A percentile compares a stretch with the other conserved stretches of the same genome.
These are phyloP conservation scores for Semicossyphus pulcher DNA, from an alignment of 2,113 vertebrate species.

Conservation along the genomic window DNA sequence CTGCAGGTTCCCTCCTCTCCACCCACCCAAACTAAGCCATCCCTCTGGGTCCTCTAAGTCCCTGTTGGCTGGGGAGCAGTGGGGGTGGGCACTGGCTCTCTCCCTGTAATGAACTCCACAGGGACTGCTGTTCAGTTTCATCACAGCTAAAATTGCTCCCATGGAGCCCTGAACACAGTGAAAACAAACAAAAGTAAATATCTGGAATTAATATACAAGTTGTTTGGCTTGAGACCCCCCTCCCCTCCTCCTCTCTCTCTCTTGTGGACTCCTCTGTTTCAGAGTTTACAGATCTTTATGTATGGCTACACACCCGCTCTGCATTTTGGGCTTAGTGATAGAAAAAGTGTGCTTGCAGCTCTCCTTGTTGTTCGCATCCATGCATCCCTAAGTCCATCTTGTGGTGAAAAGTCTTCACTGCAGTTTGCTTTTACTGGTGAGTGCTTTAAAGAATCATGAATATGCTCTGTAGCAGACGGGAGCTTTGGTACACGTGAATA, in stretches of 20 bases:
- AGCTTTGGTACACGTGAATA: background rate
- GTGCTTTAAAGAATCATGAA: background rate
- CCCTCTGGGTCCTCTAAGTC: constrained; percentile 65
- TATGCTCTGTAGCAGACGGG: background rate
- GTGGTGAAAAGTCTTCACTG: constrained; percentile 77
- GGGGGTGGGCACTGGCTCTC: constrained; percentile 53
- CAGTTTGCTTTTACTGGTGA: constrained; percentile 41
- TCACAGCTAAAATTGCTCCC: constrained; percentile 81
- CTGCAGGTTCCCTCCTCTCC: constrained; percentile 40
- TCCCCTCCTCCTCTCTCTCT: too few relatives aligned
- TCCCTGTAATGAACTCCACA: constrained; percentile 83
- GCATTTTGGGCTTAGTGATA: constrained; percentile 8
- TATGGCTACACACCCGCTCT: constrained; percentile 8
- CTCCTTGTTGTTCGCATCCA: constrained; percentile 18
- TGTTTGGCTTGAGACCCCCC: constrained; percentile 46
- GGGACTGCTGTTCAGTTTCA: constrained; percentile 81
- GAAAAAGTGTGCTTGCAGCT: background rate
- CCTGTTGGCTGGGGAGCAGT: constrained; percentile 66
- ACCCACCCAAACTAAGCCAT: constrained; percentile 44
- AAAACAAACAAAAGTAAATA: constrained; percentile 83
- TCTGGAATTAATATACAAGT: constrained; percentile 76
- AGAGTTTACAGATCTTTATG: constrained; percentile 28
- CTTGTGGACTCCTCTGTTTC: background rate
- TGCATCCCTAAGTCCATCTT: constrained; percentile 79
- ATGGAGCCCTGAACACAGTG: constrained; percentile 72